Evolutionary conservation across 2,113 vertebrate genomes (phyloP).

Genomic region (Hymenochirus boettgeri): DNA sequence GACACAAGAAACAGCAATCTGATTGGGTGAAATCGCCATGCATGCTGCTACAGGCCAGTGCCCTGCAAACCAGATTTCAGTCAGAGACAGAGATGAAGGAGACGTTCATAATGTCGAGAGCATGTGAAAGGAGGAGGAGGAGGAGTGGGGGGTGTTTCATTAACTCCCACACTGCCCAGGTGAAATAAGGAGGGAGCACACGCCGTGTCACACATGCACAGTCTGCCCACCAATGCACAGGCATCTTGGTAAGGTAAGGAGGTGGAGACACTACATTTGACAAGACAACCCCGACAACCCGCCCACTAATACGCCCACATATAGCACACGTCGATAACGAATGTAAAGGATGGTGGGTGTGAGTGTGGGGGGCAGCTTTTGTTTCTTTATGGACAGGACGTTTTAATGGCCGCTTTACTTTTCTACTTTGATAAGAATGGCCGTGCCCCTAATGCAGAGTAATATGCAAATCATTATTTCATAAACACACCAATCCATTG

Average conservation of each 20-base stretch:
- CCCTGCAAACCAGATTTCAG: no score
- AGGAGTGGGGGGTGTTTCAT: neutral
- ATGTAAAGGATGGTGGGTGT: no score
- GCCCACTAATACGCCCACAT: conserved; percentile 35
- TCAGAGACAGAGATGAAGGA: no score
- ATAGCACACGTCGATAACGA: conserved; percentile 10
- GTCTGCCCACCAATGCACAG: neutral
- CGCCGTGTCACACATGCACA: neutral
- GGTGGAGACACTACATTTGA: neutral
- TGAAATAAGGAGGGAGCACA: neutral
- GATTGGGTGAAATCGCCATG: neutral
- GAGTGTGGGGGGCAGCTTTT: conserved; percentile 23
- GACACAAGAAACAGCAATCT: neutral
- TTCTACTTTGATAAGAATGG: conserved; percentile 38
- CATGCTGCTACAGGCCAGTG: neutral
- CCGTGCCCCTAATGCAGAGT: conserved; percentile 17
- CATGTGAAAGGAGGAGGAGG: neutral
- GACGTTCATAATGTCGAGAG: neutral
- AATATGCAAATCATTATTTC: neutral
- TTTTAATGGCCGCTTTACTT: conserved; percentile 40
- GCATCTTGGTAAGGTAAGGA: neutral
- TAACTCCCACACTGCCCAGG: neutral
- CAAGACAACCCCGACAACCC: neutral
- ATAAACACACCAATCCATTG: no score
- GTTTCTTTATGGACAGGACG: conserved; percentile 41